Evolutionary conservation across 2,797 vertebrate species (phyloP).

Genomic region (Scolopax bukidnonensis): DNA sequence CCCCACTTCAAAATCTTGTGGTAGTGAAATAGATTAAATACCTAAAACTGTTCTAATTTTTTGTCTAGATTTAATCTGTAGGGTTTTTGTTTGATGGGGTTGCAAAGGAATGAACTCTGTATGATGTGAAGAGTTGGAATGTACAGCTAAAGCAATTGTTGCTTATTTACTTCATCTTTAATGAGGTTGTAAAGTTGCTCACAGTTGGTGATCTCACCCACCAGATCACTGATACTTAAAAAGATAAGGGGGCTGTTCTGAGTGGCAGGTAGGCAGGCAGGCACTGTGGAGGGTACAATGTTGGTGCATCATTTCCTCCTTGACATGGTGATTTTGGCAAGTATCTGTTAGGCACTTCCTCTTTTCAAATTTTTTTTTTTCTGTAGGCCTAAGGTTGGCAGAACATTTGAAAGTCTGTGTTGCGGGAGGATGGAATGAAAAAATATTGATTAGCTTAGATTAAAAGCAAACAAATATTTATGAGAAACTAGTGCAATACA

Average conservation of each 20-base stretch:
- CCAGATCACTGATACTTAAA: background rate
- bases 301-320: background rate
- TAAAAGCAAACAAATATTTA: background rate
- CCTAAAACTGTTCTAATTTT: background rate
- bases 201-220: background rate
- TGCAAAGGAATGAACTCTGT: background rate
- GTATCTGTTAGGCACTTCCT: background rate
- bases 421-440: background rate
- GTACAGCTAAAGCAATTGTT: background rate
- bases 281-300: background rate
- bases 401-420: background rate
- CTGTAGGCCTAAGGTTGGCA: background rate
- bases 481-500: background rate
- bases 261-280: background rate
- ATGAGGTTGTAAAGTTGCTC: background rate
- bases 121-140: background rate
- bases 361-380: background rate
- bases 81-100: background rate
- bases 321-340: background rate
- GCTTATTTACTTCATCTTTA: background rate
- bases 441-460: background rate
- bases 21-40: background rate
- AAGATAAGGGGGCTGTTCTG: background rate
- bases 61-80: background rate
- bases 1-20: background rate